Evolutionary conservation across 2,888 invertebrate genomes (phyloP).

Genomic region (Chrysolina americana): DNA sequence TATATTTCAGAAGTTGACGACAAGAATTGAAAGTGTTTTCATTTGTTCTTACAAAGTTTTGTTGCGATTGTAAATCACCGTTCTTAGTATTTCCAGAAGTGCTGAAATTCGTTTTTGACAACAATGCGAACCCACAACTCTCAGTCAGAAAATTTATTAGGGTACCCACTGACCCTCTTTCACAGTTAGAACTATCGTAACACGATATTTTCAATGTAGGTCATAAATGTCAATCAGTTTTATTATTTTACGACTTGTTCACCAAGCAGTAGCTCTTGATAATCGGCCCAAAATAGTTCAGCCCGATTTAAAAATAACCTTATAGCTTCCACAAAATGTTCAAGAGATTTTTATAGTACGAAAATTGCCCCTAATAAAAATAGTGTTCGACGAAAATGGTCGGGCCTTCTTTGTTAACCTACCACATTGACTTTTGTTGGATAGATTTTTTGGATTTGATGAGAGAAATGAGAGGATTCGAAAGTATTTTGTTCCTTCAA

Average conservation of each 20-base stretch:
- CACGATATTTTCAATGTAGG: conserved; percentile 32
- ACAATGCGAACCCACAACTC: conserved; percentile 7
- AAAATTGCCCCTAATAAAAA: conserved; percentile 8
- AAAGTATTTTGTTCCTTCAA: too few species aligned
- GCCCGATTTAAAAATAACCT: not conserved
- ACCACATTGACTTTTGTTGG: not conserved
- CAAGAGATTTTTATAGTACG: not conserved
- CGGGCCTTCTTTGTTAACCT: not conserved
- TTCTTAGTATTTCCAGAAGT: not conserved
- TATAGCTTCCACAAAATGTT: not conserved
- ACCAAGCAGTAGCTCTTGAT: conserved; percentile 1
- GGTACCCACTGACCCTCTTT: conserved; percentile 19
- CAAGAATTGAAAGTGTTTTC: not conserved
- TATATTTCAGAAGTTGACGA: not conserved
- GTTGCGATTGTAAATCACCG: conserved; percentile 1
- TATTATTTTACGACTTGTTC: conserved; percentile 36
- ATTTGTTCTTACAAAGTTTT: not conserved
- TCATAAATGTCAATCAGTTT: conserved; percentile 41
- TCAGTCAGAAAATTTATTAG: not conserved
- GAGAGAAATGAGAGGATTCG: not conserved
- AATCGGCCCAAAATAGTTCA: not conserved
- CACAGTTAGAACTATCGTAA: conserved; percentile 33
- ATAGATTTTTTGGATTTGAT: not conserved
- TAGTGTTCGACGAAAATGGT: not conserved
- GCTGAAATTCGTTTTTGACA: not conserved